phyloP scores from a whole-genome alignment of 2,113 vertebrate species.

The Cyphomyrus discorhynchus region DNA sequence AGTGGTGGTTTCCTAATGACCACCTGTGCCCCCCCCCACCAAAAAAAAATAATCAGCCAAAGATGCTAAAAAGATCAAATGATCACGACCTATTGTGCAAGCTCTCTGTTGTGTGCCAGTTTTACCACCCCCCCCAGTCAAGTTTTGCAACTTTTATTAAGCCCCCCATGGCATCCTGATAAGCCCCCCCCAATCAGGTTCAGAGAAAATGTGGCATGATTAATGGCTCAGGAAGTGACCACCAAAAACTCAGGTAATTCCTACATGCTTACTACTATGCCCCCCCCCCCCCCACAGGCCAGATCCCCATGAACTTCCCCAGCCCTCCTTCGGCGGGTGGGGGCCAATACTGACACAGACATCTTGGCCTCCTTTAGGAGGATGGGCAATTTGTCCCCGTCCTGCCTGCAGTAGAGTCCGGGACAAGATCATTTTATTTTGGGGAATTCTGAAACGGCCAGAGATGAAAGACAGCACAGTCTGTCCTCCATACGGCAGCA shows the following conservation, averaged over 20 bases:
- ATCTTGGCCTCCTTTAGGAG: not conserved
- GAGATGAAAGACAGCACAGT: not conserved
- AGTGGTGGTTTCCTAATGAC: too few species aligned
- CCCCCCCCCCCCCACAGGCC: not conserved
- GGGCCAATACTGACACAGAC: not conserved
- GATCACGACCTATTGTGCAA: too few species aligned
- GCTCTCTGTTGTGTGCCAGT: too few species aligned
- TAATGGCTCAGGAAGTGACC: too few species aligned
- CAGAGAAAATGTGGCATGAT: too few species aligned
- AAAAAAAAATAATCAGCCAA: too few species aligned
- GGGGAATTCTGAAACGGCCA: not conserved
- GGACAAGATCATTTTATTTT: constrained; percentile 46
- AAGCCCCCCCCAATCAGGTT: not conserved
- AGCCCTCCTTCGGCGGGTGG: not conserved
- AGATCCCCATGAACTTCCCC: not conserved
- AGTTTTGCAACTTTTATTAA: not conserved
- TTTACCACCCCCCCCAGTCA: not conserved
- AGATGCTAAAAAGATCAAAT: too few species aligned
- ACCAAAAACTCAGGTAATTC: too few species aligned
- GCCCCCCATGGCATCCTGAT: too few species aligned
- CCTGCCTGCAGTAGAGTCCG: constrained; percentile 9
- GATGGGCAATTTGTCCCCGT: not conserved
- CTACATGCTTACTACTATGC: too few species aligned
- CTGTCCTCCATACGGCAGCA: not conserved
- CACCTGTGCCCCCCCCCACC: too few species aligned